Base-by-base conservation (phyloP, 92 coral and sea anemone genomes). In the Heliopora coerulea region DNA sequence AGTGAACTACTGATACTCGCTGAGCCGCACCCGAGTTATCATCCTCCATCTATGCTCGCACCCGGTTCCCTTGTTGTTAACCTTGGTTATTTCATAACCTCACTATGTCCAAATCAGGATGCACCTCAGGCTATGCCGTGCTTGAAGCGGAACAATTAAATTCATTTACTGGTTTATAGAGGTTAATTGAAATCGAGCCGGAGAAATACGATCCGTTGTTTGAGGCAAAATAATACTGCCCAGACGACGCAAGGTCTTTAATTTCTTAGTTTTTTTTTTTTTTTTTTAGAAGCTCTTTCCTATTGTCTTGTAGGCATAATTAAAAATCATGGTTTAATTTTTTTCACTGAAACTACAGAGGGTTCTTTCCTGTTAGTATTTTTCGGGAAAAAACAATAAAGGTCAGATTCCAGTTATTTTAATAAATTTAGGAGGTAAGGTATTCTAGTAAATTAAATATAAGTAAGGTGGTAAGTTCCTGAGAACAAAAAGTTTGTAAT, bases 131-230 rank as follows among this genome's bases (percentile, higher is more conserved):
- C 17, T n/a, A 46, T 46, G 7, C 52, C 52, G 17, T 46, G 52
- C 52, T 46, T 46, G 52, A 46, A 46, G 42, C 52, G 15, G 7
- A 46, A 54, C 31, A 44, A 33, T 14, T 66, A 66, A 66, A 66
- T 66, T 24, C 21, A 23, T 66, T 28, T 42, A 66, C 42, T 44
- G 39, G 20, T 32, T 67, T 59, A 56, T 67, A 44, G 44, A 67
- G 58, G 18, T 56, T 26, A 34, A 26, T 35, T 63, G 70, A 63
- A 35, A 61, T 61, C 31, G 1, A n/a, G 74, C 30, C 74, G 41
- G 14, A 56, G 74, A 44, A 67, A 67, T 30, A 25, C 54, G 74
- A 67, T 65, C 58, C 40, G 59, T 41, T 25, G 33, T 20, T 8
- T 24, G 11, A 65, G 41, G 32, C 33, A 3, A 44, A 23, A 67